Base-by-base conservation (phyloP, 2,888 invertebrate species). In the Cancer borealis region DNA sequence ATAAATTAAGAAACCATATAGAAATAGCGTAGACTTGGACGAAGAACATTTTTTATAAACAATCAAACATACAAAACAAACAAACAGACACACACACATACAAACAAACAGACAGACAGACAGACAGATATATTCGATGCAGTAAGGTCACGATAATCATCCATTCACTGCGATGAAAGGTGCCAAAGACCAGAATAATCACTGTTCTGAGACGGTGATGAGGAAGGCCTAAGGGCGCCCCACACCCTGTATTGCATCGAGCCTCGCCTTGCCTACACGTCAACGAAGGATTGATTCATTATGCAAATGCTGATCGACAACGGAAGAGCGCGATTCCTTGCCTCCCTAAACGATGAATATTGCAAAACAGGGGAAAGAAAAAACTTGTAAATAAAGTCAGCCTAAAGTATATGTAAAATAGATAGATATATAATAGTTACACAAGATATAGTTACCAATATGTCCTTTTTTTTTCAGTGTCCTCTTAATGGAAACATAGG, bases 161-260 rank as follows among this genome's bases (percentile, higher is more conserved):
- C 12, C 30, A 26, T 79, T 79, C 30, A 79, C 30, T 30, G 10
- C 30, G 30, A 30, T 79, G 79, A 30, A 30, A 79, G 79, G 30
- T 21, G 79, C 79, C 79, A 79, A 79, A 79, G 79, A 79, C 79
- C 79, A 79, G 30, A 79, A 26, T 79, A 79, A 79, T 30, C 79
- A 30, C 79, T 26, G 79, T 30, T 79, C 79, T 30, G 26, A 30
- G 6, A 30, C 30, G 30, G 30, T 10, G 12, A 26, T 8, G 30
- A 30, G 21, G 30, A 30, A 26, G 79, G 79, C 79, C 79, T 79
- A 30, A 79, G 14, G 30, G 21, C 30, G 30, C 26, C 79, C 30
- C 79, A 8, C 30, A 8, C 21, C 79, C 79, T 30, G 12, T 79
- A 26, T 1, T 79, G 30, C 79, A 79, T 5, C 4, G 10, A 79